phyloP scores from a whole-genome alignment of 2,888 invertebrate genomes.

The Atherix ibis region DNA sequence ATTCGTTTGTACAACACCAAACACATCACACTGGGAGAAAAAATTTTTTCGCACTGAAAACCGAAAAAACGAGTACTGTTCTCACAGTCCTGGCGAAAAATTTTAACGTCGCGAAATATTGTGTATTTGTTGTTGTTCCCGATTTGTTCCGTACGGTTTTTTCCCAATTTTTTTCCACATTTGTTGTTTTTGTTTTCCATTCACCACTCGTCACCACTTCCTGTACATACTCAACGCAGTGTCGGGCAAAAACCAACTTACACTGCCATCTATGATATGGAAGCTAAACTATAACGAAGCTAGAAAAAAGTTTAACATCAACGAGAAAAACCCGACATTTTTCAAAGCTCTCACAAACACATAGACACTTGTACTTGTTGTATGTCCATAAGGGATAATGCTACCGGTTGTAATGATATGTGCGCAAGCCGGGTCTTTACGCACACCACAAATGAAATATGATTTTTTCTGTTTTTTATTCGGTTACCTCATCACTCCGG shows the following conservation, averaged over 20 bases:
- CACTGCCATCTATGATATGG: conserved; percentile 9
- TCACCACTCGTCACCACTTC: too few relatives aligned
- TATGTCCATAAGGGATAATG: too few relatives aligned
- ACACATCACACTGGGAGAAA: conserved; percentile 16
- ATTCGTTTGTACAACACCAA: conserved; percentile 14
- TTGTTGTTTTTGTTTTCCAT: background rate
- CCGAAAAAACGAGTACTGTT: conserved; percentile 12
- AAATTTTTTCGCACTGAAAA: conserved; percentile 15
- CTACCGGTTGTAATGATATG: too few relatives aligned
- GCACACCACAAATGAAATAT: too few relatives aligned
- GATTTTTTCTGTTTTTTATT: too few relatives aligned
- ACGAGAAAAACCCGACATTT: conserved; percentile 6
- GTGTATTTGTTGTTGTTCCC: background rate
- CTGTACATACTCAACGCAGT: too few relatives aligned
- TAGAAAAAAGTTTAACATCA: conserved; percentile 7
- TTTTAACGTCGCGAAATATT: conserved; percentile 4
- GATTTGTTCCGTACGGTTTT: background rate
- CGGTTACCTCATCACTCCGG: too few relatives aligned
- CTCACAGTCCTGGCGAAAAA: conserved; percentile 11
- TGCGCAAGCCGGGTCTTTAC: too few relatives aligned
- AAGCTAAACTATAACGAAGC: conserved; percentile 5
- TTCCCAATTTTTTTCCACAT: background rate
- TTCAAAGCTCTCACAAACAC: too few relatives aligned
- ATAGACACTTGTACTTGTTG: too few relatives aligned
- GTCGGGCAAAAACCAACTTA: too few relatives aligned